Conservation (phyloP, 1,140 invertebrate genomes). For the Palaemon carinicauda region DNA sequence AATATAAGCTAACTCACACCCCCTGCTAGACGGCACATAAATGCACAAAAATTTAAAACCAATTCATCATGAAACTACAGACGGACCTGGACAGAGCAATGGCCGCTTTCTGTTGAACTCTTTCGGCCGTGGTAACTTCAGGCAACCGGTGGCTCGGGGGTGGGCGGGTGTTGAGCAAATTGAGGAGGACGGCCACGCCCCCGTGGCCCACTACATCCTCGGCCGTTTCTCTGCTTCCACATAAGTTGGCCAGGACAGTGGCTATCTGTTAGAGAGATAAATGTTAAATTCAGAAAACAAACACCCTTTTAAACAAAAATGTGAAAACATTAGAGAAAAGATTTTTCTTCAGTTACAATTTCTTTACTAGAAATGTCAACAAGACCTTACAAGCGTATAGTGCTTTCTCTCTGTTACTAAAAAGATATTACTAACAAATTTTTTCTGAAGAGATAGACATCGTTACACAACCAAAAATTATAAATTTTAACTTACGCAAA, state of each 20-base stretch:
- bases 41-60: not conserved
- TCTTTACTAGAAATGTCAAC: too few species aligned
- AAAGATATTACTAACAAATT: too few species aligned
- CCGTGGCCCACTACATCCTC: constrained; percentile 63
- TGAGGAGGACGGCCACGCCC: constrained; percentile 77
- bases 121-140: constrained; percentile 75
- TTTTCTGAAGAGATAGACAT: too few species aligned
- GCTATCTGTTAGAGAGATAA: constrained; percentile 68
- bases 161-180: constrained; percentile 77
- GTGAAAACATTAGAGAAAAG: too few species aligned
- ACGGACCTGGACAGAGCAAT: constrained; percentile 80
- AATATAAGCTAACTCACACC: not conserved
- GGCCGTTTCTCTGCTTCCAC: constrained; percentile 73
- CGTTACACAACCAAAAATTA: too few species aligned
- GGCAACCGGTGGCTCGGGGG: constrained; percentile 65
- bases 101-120: constrained; percentile 83
- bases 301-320: too few species aligned
- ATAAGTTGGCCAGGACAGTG: constrained; percentile 82
- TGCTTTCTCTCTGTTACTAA: too few species aligned
- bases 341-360: too few species aligned
- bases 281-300: too few species aligned
- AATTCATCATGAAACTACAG: not conserved
- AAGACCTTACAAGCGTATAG: too few species aligned
- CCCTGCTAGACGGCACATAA: not conserved
- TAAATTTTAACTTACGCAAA: too few species aligned